These are phyloP conservation scores for Motacilla tschutschensis DNA, from an alignment of 2,113 vertebrate genomes.

Conservation along the genomic window DNA sequence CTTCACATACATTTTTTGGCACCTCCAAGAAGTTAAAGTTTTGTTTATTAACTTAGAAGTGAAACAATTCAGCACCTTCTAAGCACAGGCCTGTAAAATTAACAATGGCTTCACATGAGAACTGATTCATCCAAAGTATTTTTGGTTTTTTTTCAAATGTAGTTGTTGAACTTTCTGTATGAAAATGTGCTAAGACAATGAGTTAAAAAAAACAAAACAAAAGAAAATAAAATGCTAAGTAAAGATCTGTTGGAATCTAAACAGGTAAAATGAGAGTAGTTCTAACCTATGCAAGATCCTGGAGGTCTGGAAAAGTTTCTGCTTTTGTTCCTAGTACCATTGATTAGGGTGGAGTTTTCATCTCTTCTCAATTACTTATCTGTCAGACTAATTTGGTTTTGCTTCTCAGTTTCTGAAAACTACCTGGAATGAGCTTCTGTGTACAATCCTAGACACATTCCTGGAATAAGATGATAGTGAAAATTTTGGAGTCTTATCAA, in stretches of 20 bases:
- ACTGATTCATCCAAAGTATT: neutral
- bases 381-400: conserved; percentile 4
- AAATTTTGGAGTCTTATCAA: neutral
- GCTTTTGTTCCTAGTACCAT: neutral
- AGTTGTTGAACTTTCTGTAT: neutral
- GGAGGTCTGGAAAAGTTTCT: neutral
- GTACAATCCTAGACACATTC: neutral
- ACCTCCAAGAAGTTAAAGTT: neutral
- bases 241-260: neutral
- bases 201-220: neutral
- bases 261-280: neutral
- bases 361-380: neutral
- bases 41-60: neutral
- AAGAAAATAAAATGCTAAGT: neutral
- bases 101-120: neutral
- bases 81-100: neutral
- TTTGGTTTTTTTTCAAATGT: neutral
- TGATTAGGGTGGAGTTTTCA: neutral
- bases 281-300: neutral
- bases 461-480: conserved; percentile 8
- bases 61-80: neutral
- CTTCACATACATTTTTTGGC: neutral
- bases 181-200: neutral
- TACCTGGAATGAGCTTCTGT: neutral
- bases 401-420: neutral